Base-by-base conservation (phyloP, 2,797 vertebrate species). In the Gallinago nigripennis region DNA sequence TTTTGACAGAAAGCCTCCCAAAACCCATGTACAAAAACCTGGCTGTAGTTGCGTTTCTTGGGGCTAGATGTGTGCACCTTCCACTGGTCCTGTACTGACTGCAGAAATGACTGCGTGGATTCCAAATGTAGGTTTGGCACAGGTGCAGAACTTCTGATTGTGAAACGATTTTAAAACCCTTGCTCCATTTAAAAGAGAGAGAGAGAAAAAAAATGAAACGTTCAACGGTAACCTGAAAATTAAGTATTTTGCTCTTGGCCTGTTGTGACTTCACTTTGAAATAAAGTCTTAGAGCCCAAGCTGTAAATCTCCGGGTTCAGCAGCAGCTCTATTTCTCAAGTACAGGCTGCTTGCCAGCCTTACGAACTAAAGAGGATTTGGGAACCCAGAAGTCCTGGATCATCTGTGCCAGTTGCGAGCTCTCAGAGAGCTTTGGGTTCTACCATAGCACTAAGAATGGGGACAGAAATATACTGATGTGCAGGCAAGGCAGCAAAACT, bases 201-300 rank as follows among this genome's bases (percentile, higher is more conserved):
- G 5, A 43, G 41, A 17, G 2, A 5, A 4, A 19, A 6, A 30
- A 5, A 3, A 3, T 8, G 11, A 18, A 2, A 13, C 50, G 64
- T 90, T 84, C 35, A 39, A 11, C 7, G 9, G 8, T 63, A 76
- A 76, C 24, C 69, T 63, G 75, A 87, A 90, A 91, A 63, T 53
- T 3, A 56, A 73, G 43, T 91, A 37, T 12, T n/a, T 93, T 75
- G 65, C 37, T 83, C 16, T 53, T 76, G 21, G 19, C 73, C 43
- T 86, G 6, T 77, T 88, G 82, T 64, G 64, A 85, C 90, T 76
- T 84, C 28, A 35, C 30, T 94, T 72, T 66, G 48, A 84, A 93
- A 85, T 73, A 80, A 79, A 87, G 12, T 63, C 19, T 66, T 63
- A 54, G 46, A 84, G 46, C 7, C 41, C 17, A 70, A 33, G 46